These are phyloP conservation scores for Ceramica pisi DNA, from an alignment of 2,888 invertebrate species.

Conservation along the genomic window DNA sequence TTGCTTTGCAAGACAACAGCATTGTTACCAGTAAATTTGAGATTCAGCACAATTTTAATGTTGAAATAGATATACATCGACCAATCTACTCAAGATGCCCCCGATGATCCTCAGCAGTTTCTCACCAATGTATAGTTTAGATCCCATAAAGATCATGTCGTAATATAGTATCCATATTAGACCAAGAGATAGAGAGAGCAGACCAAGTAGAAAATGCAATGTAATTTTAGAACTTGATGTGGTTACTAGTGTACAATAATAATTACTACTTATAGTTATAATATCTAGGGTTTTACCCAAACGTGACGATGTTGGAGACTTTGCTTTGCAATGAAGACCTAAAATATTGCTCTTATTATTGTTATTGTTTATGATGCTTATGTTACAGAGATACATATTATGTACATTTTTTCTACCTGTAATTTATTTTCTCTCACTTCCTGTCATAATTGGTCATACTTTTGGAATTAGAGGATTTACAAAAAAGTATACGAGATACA, in stretches of 20 bases:
- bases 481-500: background rate
- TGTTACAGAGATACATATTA: no score
- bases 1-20: background rate
- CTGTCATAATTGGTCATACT: no score
- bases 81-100: no score
- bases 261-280: background rate
- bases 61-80: background rate
- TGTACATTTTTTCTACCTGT: no score
- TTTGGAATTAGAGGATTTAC: background rate
- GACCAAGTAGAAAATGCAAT: background rate
- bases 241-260: background rate
- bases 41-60: background rate
- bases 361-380: background rate
- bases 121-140: background rate
- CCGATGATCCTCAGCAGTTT: background rate
- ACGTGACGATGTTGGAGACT: constrained; percentile 10
- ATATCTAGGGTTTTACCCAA: constrained; percentile 23
- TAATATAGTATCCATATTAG: no score
- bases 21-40: background rate
- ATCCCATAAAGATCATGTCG: no score
- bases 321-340: constrained; percentile 10
- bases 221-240: background rate
- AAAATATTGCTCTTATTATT: background rate
- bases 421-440: no score
- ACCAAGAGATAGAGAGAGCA: no score